Evolutionary conservation across 2,888 invertebrate genomes (phyloP).

Genomic region (Cephus rjabovi): DNA sequence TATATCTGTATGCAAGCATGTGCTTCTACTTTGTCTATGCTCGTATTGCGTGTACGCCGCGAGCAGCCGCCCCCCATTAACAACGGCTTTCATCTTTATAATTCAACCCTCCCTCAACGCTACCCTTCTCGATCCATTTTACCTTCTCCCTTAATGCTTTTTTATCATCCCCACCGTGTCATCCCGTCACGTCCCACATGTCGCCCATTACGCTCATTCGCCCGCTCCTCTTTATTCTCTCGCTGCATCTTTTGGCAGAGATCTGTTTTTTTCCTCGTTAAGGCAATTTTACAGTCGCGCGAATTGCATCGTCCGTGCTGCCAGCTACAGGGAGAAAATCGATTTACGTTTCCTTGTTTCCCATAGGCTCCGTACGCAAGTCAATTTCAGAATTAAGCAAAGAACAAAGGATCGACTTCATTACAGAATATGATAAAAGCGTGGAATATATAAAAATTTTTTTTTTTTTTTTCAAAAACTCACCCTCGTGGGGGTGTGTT

Average conservation of each 20-base stretch:
- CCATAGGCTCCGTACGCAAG: neutral
- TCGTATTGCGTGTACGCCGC: neutral
- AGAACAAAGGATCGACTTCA: neutral
- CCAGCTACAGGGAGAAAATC: neutral
- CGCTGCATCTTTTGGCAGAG: neutral
- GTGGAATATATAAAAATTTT: neutral
- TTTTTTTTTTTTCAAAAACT: conserved; percentile 13
- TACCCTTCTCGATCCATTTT: conserved; percentile 59
- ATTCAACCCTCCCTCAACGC: conserved; percentile 53
- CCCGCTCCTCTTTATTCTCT: neutral
- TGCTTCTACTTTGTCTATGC: neutral
- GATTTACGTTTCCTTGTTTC: neutral
- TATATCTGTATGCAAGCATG: neutral
- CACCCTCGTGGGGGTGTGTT: conserved; percentile 10
- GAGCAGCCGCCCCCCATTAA: conserved; percentile 46
- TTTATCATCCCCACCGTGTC: conserved; percentile 45
- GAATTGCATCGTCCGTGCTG: neutral
- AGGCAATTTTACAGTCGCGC: neutral
- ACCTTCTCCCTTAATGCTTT: conserved; percentile 57
- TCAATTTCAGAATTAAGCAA: neutral
- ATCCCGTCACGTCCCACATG: neutral
- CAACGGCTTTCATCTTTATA: conserved; percentile 63
- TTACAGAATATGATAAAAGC: neutral
- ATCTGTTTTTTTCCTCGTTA: neutral
- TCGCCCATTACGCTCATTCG: neutral